These are phyloP conservation scores for Enteromius paludinosus DNA, from an alignment of 2,797 vertebrate species.

Conservation along the genomic window DNA sequence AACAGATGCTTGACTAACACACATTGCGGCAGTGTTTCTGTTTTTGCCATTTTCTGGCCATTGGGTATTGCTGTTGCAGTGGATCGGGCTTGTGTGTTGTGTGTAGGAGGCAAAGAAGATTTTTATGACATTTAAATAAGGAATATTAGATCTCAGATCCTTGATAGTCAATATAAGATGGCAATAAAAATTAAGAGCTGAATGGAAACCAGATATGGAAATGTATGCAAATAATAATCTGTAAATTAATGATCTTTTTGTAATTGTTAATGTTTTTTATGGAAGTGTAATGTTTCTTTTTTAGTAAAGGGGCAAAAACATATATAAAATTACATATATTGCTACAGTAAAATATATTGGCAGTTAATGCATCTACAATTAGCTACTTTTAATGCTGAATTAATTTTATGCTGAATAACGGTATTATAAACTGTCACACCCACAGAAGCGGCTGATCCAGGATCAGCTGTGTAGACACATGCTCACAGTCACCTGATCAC, in stretches of 20 bases:
- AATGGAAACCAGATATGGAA: not conserved
- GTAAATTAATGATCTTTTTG: not conserved
- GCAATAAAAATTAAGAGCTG: not conserved
- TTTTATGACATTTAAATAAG: constrained; percentile 1
- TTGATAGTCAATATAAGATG: not conserved
- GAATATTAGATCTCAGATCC: not conserved
- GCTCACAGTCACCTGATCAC: no score
- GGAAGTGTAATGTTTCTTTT: not conserved
- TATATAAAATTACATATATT: not conserved
- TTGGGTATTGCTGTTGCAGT: not conserved
- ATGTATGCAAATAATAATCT: not conserved
- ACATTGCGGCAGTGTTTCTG: not conserved
- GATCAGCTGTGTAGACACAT: no score
- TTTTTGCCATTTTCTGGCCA: constrained; percentile 23
- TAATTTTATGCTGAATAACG: not conserved
- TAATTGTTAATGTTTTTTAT: not conserved
- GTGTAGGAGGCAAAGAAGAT: not conserved
- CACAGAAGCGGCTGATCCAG: no score
- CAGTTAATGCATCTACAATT: not conserved
- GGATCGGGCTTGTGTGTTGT: not conserved
- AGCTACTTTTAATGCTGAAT: not conserved
- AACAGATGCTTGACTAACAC: constrained; percentile 49
- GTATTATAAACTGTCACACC: no score
- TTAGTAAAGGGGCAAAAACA: not conserved
- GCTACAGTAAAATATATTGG: not conserved